Percentiles rank a stretch among this genome's conserved stretches.
Conservation (phyloP, 2,797 vertebrate species). For the Crenuchus spilurus region DNA sequence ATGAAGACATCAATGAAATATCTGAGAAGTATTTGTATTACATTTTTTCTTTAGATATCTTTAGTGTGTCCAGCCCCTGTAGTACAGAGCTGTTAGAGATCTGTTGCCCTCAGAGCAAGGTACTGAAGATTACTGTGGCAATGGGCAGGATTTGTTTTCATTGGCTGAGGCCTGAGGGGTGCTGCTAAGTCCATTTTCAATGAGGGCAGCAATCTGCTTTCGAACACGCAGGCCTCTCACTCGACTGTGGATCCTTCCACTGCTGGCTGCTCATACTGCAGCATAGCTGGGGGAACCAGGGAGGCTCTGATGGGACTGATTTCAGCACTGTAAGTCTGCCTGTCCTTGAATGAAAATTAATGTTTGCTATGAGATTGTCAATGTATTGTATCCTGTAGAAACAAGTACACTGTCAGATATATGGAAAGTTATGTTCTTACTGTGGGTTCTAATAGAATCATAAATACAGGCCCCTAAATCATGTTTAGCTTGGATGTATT, state of each 20-base stretch:
- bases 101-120: conserved; percentile 25
- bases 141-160: conserved; percentile 52
- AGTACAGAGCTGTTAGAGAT: not conserved
- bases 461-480: too few species aligned
- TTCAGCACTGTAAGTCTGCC: not conserved
- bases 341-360: not conserved
- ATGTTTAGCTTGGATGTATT: too few species aligned
- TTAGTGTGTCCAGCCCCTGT: too few species aligned
- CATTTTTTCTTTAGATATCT: too few species aligned
- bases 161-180: conserved; percentile 23
- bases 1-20: too few species aligned
- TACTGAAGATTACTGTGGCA: conserved; percentile 25
- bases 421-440: not conserved
- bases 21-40: too few species aligned
- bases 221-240: conserved; percentile 14
- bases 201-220: conserved; percentile 21
- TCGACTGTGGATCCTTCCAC: not conserved
- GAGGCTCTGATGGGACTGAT: not conserved
- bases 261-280: not conserved
- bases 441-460: too few species aligned
- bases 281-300: not conserved
- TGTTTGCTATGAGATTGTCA: too few species aligned
- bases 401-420: not conserved
- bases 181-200: conserved; percentile 36
- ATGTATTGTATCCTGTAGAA: too few species aligned